phyloP scores from a whole-genome alignment of 2,888 invertebrate genomes.

The Boloria selene region DNA sequence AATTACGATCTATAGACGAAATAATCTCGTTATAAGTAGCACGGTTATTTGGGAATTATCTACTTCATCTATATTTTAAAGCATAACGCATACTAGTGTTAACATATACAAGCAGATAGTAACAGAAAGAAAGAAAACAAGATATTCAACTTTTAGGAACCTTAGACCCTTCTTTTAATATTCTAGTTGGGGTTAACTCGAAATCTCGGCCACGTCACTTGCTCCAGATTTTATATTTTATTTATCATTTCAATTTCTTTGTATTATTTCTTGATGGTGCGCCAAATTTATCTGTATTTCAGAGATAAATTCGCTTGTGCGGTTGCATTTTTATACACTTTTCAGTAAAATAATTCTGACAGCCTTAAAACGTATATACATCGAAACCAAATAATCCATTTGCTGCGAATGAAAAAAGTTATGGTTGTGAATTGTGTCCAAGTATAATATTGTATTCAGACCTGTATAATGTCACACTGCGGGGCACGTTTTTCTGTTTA shows the following conservation, averaged over 20 bases:
- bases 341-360: background rate
- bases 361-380: background rate
- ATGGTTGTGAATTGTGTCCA: no score
- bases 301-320: slow-evolving; percentile 4
- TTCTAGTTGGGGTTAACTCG: slow-evolving; percentile 64
- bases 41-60: no score
- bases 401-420: background rate
- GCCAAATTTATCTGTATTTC: slow-evolving; percentile 23
- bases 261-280: slow-evolving; percentile 17
- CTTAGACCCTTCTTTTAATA: slow-evolving; percentile 62
- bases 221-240: slow-evolving; percentile 45
- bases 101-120: background rate
- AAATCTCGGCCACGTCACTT: slow-evolving; percentile 48
- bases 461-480: no score
- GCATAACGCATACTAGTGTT: no score
- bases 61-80: no score
- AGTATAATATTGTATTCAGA: no score
- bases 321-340: slow-evolving; percentile 6
- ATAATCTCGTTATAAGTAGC: no score
- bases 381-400: background rate
- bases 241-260: slow-evolving; percentile 37
- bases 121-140: background rate
- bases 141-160: slow-evolving; percentile 43
- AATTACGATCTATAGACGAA: no score
- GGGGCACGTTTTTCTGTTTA: no score